Evolutionary conservation across 37 sponge, comb jelly and placozoan genomes (phyloP), one percentile per base, ranked within the genome.

Genomic region (Ephydatia muelleri): DNA sequence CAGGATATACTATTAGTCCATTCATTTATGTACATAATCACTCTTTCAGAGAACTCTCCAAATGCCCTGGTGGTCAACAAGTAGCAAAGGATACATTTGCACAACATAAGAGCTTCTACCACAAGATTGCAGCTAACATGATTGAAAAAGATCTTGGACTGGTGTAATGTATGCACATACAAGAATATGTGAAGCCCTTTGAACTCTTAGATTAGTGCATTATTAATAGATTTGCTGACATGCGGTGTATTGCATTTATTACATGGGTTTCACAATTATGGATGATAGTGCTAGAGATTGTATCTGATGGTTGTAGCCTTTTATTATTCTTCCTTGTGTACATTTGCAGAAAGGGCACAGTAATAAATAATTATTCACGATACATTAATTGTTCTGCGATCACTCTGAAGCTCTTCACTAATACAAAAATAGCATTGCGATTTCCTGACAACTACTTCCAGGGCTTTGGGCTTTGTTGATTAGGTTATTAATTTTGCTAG

Each of bases 111-210:
- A 31, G 70, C 0, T 79, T 82, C 82, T 93, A 93, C 49, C 91
- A 90, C 76, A 70, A 29, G 3, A 82, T 93, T 33, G 91, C 91
- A 67, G 81, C 88, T 13, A 72, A 43, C 2, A 83, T 81, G 85
- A 75, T 93, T 1, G 87, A 75, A 28, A 89, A 87, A 68, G 93
- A 93, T 65, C 81, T 93, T 65, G 67, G 75, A 32, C 49, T n/a
- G n/a, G 49, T 39, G 16, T 85, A 81, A 57, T 69, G 29, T 48
- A 27, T 9, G 8, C 19, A 28, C 47, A 38, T 47, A 12, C 12
- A 43, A 43, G 19, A 5, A 57, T 57, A 16, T 5, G 19, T 57
- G 57, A 14, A 4, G 1, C 12, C 6, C 1, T 57, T 57, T 57
- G 57, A 11, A 57, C 1, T 14, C 47, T n/a, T n/a, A n/a, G n/a